Evolutionary conservation across 2,797 vertebrate genomes (phyloP).

Genomic region (Halcyon smyrnensis): DNA sequence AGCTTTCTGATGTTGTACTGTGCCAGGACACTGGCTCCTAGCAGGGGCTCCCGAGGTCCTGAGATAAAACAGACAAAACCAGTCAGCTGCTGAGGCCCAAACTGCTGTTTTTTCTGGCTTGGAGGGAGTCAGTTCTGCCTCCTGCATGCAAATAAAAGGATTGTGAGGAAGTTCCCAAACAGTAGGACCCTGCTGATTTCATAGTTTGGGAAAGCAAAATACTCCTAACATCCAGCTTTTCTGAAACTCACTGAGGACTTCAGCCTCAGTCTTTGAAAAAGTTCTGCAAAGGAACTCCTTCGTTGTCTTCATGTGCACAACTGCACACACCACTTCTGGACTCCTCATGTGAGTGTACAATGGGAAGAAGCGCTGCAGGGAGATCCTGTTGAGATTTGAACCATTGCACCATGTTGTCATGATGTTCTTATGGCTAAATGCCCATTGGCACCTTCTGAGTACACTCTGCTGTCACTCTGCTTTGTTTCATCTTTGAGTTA

Average conservation of each 20-base stretch:
- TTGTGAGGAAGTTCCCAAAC: not conserved
- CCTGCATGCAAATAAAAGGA: not conserved
- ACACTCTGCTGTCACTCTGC: not conserved
- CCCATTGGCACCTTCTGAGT: not conserved
- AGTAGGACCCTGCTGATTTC: not conserved
- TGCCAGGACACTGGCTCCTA: not conserved
- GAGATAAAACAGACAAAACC: not conserved
- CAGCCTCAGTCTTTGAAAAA: not conserved
- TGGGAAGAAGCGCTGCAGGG: not conserved
- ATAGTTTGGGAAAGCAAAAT: not conserved
- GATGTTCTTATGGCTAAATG: not conserved
- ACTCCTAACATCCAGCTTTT: not conserved
- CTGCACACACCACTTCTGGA: not conserved
- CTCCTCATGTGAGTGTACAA: not conserved
- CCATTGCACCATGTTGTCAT: not conserved
- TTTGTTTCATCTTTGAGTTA: not conserved
- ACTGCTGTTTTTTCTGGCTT: not conserved
- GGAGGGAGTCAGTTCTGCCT: not conserved
- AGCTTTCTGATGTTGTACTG: not conserved
- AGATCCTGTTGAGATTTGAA: not conserved
- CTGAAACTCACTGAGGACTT: not conserved
- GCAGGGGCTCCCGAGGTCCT: accelerated
- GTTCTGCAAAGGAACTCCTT: not conserved
- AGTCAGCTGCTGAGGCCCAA: not conserved
- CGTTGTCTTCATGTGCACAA: not conserved